These are phyloP conservation scores for Podotricha telesiphe DNA, from an alignment of 2,888 invertebrate genomes.

Conservation along the genomic window DNA sequence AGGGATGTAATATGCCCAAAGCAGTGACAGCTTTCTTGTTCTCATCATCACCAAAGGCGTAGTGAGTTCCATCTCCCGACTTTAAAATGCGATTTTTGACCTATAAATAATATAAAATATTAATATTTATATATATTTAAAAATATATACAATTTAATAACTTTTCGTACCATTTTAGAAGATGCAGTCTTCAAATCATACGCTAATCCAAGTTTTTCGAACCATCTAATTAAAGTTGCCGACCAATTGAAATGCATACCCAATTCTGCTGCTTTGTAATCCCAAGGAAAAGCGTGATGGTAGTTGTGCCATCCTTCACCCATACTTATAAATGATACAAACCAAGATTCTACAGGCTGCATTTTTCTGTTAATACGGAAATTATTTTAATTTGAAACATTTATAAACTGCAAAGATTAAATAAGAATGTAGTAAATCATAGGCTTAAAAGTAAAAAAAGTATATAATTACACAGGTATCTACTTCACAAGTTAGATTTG, in stretches of 20 bases:
- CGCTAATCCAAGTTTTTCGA: slow-evolving; percentile 84
- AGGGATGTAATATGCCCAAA: slow-evolving; percentile 65
- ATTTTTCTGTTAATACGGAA: slow-evolving; percentile 82
- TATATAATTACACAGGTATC: too few species aligned
- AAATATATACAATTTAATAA: not conserved
- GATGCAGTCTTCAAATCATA: slow-evolving; percentile 84
- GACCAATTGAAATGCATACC: slow-evolving; percentile 86
- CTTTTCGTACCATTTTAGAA: slow-evolving; percentile 61
- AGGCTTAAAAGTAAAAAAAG: too few species aligned
- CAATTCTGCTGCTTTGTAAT: slow-evolving; percentile 95
- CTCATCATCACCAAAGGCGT: slow-evolving; percentile 72
- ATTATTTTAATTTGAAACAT: not conserved
- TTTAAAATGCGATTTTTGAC: slow-evolving; percentile 82
- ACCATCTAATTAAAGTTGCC: slow-evolving; percentile 84
- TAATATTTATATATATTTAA: too few species aligned
- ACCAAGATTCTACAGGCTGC: slow-evolving; percentile 90
- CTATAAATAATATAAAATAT: slow-evolving; percentile 55
- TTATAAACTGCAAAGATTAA: too few species aligned
- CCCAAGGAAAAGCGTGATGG: slow-evolving; percentile 96
- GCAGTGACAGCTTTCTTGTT: slow-evolving; percentile 61
- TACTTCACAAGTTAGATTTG: too few species aligned
- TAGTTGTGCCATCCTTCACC: slow-evolving; percentile 98
- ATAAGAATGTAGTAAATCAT: too few species aligned
- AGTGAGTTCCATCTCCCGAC: slow-evolving; percentile 87
- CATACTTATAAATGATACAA: slow-evolving; percentile 87